Conservation (phyloP, 2,797 vertebrate species). For the Microctenopoma steveboyesi region DNA sequence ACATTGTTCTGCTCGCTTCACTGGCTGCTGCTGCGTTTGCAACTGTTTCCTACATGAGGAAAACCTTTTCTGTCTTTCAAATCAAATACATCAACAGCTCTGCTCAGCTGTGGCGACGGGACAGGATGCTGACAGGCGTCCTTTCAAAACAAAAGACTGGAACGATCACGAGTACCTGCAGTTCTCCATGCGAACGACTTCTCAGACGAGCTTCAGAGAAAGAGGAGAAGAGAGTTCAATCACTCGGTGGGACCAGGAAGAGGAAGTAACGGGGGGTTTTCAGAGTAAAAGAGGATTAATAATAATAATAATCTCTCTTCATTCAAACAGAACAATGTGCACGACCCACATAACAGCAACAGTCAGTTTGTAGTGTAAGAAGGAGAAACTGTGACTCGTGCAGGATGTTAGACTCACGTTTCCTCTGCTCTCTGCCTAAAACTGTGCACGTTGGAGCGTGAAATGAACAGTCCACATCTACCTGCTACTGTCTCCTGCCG, state of each 20-base stretch:
- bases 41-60: constrained; percentile 19
- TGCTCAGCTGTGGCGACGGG: too few species aligned
- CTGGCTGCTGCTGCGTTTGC: constrained; percentile 22
- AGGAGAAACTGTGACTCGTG: too few species aligned
- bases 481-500: constrained; percentile 93
- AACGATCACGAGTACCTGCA: constrained; percentile 82
- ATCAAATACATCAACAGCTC: too few species aligned
- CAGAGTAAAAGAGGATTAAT: not conserved
- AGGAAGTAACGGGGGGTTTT: not conserved
- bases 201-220: constrained; percentile 91
- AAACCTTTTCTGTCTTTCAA: constrained; percentile 12
- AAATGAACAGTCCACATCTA: constrained; percentile 55
- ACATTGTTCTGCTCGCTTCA: constrained; percentile 45
- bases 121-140: too few species aligned
- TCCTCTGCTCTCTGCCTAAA: too few species aligned
- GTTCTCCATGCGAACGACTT: constrained; percentile 99
- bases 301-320: too few species aligned
- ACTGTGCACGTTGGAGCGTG: too few species aligned
- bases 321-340: too few species aligned
- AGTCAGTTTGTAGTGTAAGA: too few species aligned
- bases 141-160: not conserved
- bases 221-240: not conserved
- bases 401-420: too few species aligned
- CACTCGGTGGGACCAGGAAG: constrained; percentile 25
- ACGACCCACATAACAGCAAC: too few species aligned